phyloP scores from a whole-genome alignment of 2,113 vertebrate genomes.

The Stegastes partitus region DNA sequence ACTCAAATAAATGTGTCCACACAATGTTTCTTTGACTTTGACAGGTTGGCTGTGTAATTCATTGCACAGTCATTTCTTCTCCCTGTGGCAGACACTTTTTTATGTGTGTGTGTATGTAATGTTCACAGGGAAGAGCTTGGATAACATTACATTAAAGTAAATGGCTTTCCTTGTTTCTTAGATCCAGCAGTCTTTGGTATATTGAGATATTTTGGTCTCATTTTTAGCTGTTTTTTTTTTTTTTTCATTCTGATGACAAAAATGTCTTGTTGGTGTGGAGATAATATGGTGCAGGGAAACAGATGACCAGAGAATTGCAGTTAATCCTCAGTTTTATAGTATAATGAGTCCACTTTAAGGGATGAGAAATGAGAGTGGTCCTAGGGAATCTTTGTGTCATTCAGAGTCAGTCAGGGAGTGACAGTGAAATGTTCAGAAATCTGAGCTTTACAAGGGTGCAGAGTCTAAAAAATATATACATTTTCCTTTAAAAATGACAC shows the following conservation, averaged over 20 bases:
- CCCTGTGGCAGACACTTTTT: neutral
- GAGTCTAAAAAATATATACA: neutral
- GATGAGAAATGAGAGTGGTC: constrained; percentile 31
- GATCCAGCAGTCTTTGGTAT: neutral
- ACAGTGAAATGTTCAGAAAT: neutral
- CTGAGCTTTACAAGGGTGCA: neutral
- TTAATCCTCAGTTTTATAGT: constrained; percentile 32
- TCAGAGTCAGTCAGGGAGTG: neutral
- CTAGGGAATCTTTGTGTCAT: neutral
- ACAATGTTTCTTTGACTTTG: constrained; percentile 19
- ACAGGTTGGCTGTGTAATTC: neutral
- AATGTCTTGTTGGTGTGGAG: constrained; percentile 13
- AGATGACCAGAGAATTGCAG: constrained; percentile 29
- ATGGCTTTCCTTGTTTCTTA: constrained; percentile 5
- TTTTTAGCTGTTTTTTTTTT: neutral
- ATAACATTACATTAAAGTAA: constrained; percentile 3
- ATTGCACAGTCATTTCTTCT: neutral
- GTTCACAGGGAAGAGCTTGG: neutral
- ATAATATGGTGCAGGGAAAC: constrained; percentile 11
- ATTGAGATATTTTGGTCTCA: neutral
- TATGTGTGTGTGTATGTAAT: neutral
- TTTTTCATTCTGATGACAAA: neutral
- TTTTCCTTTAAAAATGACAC: neutral
- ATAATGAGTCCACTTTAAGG: constrained; percentile 25
- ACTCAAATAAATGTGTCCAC: constrained; percentile 5